Evolutionary conservation across 2,888 invertebrate species (phyloP), one percentile per base, ranked within the genome.

Genomic region (Agrypnus murinus): DNA sequence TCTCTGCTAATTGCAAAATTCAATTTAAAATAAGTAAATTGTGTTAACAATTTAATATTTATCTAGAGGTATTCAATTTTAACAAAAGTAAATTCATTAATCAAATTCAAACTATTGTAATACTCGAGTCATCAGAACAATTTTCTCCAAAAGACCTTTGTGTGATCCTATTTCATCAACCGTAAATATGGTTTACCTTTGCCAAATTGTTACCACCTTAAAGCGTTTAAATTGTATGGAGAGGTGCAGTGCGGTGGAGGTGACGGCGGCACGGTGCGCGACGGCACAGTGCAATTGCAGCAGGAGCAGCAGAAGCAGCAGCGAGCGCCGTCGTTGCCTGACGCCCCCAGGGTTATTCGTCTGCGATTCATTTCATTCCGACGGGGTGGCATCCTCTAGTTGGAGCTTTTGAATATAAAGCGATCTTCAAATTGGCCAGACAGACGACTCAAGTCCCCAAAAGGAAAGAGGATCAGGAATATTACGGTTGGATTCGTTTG

Each of bases 361-460:
- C 72, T 68, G 50, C 68, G 36, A 68, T 57, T 38, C 71, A 46
- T 65, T 65, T 60, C 43, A 48, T 60, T 63, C 38, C 25, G 43
- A 38, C 25, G 32, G 45, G 50, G 60, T 45, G 38, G 31, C 70
- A 55, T 69, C 66, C 25, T 67, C 62, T 58, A 25, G 25, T 25
- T 12, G 58, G 32, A 50, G 55, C 59, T 55, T 50, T 58, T 62
- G 74, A 74, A 74, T 72, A 72, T 74, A 72, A 66, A 74, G 19
- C 68, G 70, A 64, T 69, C 67, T 73, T 73, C 58, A 66, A 73
- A 75, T 75, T 75, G 75, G 73, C 59, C 55, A 71, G 72, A 67
- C 65, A 64, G n/a, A 45, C 57, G 10, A 12, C 46, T 25, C 25
- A 25, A 25, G 25, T 25, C 4, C 15, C 53, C 31, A 38, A 55